Percentiles rank a stretch among this genome's conserved stretches.
Evolutionary conservation across 2,888 invertebrate genomes (phyloP).

Genomic region (Meiosimyza platycephala): DNA sequence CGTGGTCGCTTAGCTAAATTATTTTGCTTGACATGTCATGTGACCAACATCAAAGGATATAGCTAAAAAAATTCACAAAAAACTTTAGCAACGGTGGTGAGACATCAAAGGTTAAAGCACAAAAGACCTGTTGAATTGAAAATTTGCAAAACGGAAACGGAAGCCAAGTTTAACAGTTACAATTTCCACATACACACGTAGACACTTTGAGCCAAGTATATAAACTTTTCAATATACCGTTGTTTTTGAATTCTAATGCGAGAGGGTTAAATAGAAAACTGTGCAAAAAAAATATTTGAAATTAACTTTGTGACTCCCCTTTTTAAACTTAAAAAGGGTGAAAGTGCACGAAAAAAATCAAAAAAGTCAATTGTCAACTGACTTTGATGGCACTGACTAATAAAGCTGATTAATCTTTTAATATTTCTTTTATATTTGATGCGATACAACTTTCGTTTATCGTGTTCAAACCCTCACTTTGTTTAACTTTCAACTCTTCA

Average conservation of each 20-base stretch:
- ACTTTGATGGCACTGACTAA: too few relatives aligned
- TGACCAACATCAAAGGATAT: not conserved
- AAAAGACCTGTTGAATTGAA: slow-evolving; percentile 38
- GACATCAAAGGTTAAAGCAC: slow-evolving; percentile 24
- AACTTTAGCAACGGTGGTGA: too few relatives aligned
- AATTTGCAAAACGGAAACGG: slow-evolving; percentile 40
- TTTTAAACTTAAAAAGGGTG: too few relatives aligned
- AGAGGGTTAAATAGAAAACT: too few relatives aligned
- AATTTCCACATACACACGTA: slow-evolving; percentile 20
- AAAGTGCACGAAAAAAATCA: too few relatives aligned
- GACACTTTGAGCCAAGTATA: slow-evolving; percentile 42
- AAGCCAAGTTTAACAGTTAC: slow-evolving; percentile 37
- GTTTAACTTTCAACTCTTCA: slow-evolving; percentile 52
- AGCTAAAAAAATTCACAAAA: not conserved
- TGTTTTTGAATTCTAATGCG: too few relatives aligned
- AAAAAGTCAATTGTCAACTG: too few relatives aligned
- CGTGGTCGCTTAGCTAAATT: not conserved
- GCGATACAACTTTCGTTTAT: too few relatives aligned
- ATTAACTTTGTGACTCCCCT: too few relatives aligned
- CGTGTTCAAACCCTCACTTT: slow-evolving; percentile 42
- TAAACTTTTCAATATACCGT: not conserved
- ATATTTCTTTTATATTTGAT: not conserved
- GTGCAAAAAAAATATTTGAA: too few relatives aligned
- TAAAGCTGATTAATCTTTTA: not conserved
- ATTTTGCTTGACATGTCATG: slow-evolving; percentile 19